Percentiles rank a stretch among this genome's conserved stretches.
Conservation (phyloP, 2,888 invertebrate genomes). For the Microchrysa polita region DNA sequence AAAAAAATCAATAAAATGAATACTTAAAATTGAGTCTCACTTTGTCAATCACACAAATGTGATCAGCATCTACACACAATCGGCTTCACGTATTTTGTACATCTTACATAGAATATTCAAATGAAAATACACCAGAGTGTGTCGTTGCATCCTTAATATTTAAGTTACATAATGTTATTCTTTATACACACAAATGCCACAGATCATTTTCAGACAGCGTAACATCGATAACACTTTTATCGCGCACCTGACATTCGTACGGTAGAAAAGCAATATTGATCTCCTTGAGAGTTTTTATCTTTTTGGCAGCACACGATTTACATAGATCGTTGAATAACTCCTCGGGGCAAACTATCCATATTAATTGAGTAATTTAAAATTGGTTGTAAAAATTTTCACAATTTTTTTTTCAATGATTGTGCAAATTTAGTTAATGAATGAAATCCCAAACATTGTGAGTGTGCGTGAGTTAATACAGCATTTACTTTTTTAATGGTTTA, state of each 20-base stretch:
- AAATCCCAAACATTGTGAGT: slow-evolving; percentile 11
- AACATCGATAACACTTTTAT: slow-evolving; percentile 1
- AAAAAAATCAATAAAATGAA: neutral
- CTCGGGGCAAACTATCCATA: slow-evolving; percentile 82
- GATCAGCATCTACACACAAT: neutral
- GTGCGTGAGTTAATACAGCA: too few relatives aligned
- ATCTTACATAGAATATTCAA: slow-evolving; percentile 4
- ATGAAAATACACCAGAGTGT: slow-evolving; percentile 1
- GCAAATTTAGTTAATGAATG: neutral
- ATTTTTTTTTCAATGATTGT: too few relatives aligned
- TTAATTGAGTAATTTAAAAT: too few relatives aligned
- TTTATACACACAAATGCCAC: slow-evolving; percentile 25
- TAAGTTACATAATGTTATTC: neutral
- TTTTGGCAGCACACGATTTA: slow-evolving; percentile 93
- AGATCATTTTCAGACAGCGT: slow-evolving; percentile 7
- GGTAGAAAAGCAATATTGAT: slow-evolving; percentile 99
- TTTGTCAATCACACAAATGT: neutral
- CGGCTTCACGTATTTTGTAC: neutral
- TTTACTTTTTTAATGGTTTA: too few relatives aligned
- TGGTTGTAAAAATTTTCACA: slow-evolving; percentile 3
- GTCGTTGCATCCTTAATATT: neutral
- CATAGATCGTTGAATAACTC: slow-evolving; percentile 97
- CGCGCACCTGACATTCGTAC: slow-evolving; percentile 91
- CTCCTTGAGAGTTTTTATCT: slow-evolving; percentile 97
- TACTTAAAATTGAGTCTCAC: neutral